Base-by-base conservation (phyloP, 2,113 vertebrate genomes). In the Datnioides undecimradiatus region DNA sequence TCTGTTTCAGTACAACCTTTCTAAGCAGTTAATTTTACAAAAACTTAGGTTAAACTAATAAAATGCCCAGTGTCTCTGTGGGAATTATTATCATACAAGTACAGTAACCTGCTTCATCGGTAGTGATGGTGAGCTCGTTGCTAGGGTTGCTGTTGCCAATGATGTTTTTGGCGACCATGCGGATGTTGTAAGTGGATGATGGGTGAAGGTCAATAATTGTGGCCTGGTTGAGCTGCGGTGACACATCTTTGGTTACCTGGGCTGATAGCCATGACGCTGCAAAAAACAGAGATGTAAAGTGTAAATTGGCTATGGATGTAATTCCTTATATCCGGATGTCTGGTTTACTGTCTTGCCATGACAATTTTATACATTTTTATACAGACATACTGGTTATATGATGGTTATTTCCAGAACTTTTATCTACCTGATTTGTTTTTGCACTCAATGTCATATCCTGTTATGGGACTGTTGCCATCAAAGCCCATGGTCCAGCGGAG, bases 401-500 rank as follows among this genome's bases (percentile, higher is more conserved):
- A 52, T 23, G 14, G 11, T 17, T 14, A 7, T 36, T n/a, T 52
- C 54, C 54, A 19, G 3, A 40, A 41, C 5, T 3, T 21, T 19
- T 10, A 4, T 66, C 31, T 92, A 99, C 98, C 97, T 85, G 98
- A 97, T 95, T 98, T 99, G 90, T 99, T 99, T 90, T 99, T 99
- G 96, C 97, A 99, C 76, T 99, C 98, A 3, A 99, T 99, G 82
- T 99, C 98, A 0, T 99, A 99, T 94, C 98, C 97, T 0, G 97
- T 99, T 89, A 99, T 99, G 3, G 97, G 97, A 86, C 98, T 99
- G 93, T 99, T 99, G 57, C 98, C 98, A 0, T 99, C 98, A 1
- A 99, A 99, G 29, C 98, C 98, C 97, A 99, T 99, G 29, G 97
- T 99, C 98, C 98, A 99, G 63, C 97, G 94, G 54, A 99, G 97